Percentiles rank a stretch among this genome's conserved stretches.
These are phyloP conservation scores for Zaprionus capensis DNA, from an alignment of 1,140 invertebrate species.

Conservation along the genomic window DNA sequence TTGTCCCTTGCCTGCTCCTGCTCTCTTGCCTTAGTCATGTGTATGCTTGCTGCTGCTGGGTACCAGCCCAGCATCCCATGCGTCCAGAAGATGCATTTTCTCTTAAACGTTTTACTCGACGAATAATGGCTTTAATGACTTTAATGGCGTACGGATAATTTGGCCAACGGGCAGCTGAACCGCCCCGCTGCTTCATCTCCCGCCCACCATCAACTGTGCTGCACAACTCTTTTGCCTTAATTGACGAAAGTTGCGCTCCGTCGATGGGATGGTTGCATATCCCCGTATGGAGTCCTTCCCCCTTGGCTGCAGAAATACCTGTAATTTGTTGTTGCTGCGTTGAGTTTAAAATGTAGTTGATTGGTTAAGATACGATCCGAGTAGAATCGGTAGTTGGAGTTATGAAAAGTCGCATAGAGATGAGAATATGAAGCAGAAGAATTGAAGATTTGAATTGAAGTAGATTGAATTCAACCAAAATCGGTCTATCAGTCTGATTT, in stretches of 20 bases:
- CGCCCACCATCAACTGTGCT: neutral
- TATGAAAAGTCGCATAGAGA: constrained; percentile 40
- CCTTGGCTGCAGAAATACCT: constrained; percentile 53
- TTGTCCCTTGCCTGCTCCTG: neutral
- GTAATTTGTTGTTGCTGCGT: constrained; percentile 66
- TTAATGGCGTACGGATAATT: constrained; percentile 79
- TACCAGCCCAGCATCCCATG: constrained; percentile 30
- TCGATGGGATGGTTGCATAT: constrained; percentile 20
- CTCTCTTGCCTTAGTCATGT: constrained; percentile 1
- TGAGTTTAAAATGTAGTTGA: constrained; percentile 66
- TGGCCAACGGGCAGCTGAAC: constrained; percentile 65
- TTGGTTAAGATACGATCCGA: constrained; percentile 23
- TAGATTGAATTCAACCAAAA: too few relatives aligned
- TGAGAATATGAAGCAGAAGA: neutral
- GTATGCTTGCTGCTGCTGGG: constrained; percentile 3
- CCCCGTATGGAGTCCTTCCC: constrained; percentile 15
- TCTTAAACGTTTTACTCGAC: constrained; percentile 78
- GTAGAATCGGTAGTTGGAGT: constrained; percentile 24
- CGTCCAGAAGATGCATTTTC: constrained; percentile 76
- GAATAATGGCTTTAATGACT: constrained; percentile 81
- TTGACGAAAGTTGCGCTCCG: constrained; percentile 74
- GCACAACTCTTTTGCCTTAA: constrained; percentile 55
- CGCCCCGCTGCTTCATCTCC: constrained; percentile 10
- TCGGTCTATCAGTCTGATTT: too few relatives aligned
- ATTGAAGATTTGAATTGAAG: too few relatives aligned